phyloP scores from a whole-genome alignment of 2,113 vertebrate genomes.

The Daubentonia madagascariensis region DNA sequence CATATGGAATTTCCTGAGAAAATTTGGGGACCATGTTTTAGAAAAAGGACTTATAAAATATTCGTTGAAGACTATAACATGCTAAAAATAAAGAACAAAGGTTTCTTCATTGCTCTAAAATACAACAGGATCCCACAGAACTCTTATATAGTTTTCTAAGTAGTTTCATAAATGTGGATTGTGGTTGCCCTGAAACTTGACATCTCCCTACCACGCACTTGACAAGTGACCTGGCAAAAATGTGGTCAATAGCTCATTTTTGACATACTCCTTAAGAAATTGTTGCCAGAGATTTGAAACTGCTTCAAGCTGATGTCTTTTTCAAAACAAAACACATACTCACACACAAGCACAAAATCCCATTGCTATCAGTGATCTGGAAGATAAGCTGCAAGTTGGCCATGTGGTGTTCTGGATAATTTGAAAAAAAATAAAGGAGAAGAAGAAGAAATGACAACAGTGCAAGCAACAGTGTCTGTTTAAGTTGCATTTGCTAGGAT shows the following conservation, averaged over 20 bases:
- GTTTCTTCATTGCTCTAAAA: neutral
- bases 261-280: constrained; percentile 57
- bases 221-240: constrained; percentile 47
- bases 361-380: constrained; percentile 84
- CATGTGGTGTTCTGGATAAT: constrained; percentile 78
- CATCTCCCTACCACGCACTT: neutral
- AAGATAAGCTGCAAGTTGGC: constrained; percentile 83
- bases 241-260: constrained; percentile 33
- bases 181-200: neutral
- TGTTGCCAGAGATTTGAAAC: constrained; percentile 46
- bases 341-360: neutral
- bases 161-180: neutral
- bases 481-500: constrained; percentile 42
- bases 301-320: constrained; percentile 47
- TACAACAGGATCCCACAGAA: neutral
- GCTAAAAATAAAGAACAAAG: constrained; percentile 14
- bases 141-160: neutral
- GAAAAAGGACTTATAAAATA: neutral
- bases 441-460: constrained; percentile 14
- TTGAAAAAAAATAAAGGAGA: constrained; percentile 69
- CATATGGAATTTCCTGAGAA: neutral
- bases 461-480: constrained; percentile 11
- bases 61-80: neutral
- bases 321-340: constrained; percentile 30
- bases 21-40: neutral